These are phyloP conservation scores for Campoletis sonorensis DNA, from an alignment of 1,140 invertebrate genomes.

Conservation along the genomic window DNA sequence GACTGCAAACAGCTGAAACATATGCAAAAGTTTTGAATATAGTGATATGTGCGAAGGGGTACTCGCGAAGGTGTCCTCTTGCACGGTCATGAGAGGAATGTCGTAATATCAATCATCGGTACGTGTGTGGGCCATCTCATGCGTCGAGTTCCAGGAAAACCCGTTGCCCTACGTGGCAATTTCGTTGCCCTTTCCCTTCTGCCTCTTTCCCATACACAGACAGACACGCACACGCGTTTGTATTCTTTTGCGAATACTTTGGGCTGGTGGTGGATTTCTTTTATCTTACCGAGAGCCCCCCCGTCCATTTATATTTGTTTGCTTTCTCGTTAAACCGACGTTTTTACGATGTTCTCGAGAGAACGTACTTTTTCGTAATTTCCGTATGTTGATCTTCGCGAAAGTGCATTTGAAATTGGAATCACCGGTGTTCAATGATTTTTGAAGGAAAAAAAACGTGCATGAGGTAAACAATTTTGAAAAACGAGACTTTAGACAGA, in stretches of 20 bases:
- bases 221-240: neutral
- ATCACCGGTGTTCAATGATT: too few species aligned
- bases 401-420: too few species aligned
- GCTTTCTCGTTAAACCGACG: neutral
- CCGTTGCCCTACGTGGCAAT: conserved; percentile 29
- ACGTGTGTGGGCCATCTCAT: conserved; percentile 36
- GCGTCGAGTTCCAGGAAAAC: conserved; percentile 46
- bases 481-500: too few species aligned
- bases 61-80: neutral
- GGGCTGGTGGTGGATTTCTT: neutral
- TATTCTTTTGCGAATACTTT: neutral
- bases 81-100: conserved; percentile 40
- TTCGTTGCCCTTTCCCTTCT: neutral
- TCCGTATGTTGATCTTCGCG: too few species aligned
- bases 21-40: too few species aligned
- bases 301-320: neutral
- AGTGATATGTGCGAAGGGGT: neutral
- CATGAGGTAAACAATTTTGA: too few species aligned
- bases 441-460: too few species aligned
- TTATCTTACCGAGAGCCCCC: neutral
- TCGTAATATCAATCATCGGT: conserved; percentile 54
- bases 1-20: too few species aligned
- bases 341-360: neutral
- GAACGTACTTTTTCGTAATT: neutral
- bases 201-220: neutral